Evolutionary conservation across 2,113 vertebrate genomes (phyloP).

Genomic region (Vidua macroura): DNA sequence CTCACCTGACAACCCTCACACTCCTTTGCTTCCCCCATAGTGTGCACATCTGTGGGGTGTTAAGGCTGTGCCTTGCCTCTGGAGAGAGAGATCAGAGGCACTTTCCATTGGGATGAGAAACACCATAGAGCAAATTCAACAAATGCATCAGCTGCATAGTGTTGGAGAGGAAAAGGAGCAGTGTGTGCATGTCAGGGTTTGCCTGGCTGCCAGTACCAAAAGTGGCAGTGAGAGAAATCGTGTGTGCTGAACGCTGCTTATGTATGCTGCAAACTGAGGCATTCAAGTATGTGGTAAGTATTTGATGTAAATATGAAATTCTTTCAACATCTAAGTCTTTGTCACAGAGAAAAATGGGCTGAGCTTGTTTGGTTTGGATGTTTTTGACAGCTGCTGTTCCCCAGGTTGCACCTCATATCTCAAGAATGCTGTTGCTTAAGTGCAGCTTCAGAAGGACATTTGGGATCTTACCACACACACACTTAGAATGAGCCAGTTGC

Average conservation of each 20-base stretch:
- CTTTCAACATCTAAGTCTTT: background rate
- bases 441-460: background rate
- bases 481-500: background rate
- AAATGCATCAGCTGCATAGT: background rate
- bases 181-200: background rate
- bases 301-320: background rate
- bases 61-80: background rate
- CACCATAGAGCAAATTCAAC: background rate
- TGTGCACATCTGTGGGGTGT: background rate
- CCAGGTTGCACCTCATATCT: background rate
- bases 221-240: slow-evolving; percentile 6
- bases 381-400: background rate
- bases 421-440: background rate
- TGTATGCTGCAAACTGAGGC: background rate
- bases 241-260: background rate
- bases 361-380: background rate
- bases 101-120: background rate
- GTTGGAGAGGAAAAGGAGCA: background rate
- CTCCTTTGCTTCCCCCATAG: rapidly evolving
- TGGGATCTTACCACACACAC: background rate
- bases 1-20: background rate
- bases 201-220: background rate
- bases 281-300: background rate
- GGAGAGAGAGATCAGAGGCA: background rate
- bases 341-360: background rate